A percentile compares a stretch with the other conserved stretches of the same genome.
Evolutionary conservation across 1,140 invertebrate species (phyloP).

Genomic region (Drosophila ohnishii): DNA sequence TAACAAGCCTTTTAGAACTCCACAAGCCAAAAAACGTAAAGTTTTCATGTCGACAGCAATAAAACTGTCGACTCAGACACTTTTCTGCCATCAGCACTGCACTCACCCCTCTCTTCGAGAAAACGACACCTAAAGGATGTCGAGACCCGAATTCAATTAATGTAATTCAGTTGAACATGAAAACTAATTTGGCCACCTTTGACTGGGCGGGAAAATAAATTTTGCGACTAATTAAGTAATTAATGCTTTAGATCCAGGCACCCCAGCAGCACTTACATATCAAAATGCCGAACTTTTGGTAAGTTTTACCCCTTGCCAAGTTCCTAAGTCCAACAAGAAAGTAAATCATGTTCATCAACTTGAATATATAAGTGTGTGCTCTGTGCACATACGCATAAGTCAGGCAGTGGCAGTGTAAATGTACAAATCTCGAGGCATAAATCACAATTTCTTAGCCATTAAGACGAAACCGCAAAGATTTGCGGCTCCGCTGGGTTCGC

Average conservation of each 20-base stretch:
- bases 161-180: constrained; percentile 39
- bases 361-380: constrained; percentile 16
- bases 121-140: constrained; percentile 17
- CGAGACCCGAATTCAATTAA: constrained; percentile 41
- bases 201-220: constrained; percentile 27
- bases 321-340: constrained; percentile 9
- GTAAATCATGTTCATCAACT: constrained; percentile 30
- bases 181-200: constrained; percentile 48
- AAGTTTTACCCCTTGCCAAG: constrained; percentile 22
- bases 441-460: constrained; percentile 82
- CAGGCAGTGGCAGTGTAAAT: constrained; percentile 21
- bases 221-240: constrained; percentile 42
- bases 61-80: constrained; percentile 40
- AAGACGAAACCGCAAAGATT: constrained; percentile 80
- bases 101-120: neutral
- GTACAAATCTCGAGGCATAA: constrained; percentile 75
- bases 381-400: constrained; percentile 15
- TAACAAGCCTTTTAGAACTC: constrained; percentile 32
- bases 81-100: constrained; percentile 16
- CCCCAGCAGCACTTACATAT: neutral
- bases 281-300: constrained; percentile 10
- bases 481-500: constrained; percentile 67
- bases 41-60: constrained; percentile 38
- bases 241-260: constrained; percentile 23
- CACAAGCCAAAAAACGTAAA: constrained; percentile 34